Evolutionary conservation across 2,797 vertebrate species (phyloP).

Genomic region (Buphagus erythrorhynchus): DNA sequence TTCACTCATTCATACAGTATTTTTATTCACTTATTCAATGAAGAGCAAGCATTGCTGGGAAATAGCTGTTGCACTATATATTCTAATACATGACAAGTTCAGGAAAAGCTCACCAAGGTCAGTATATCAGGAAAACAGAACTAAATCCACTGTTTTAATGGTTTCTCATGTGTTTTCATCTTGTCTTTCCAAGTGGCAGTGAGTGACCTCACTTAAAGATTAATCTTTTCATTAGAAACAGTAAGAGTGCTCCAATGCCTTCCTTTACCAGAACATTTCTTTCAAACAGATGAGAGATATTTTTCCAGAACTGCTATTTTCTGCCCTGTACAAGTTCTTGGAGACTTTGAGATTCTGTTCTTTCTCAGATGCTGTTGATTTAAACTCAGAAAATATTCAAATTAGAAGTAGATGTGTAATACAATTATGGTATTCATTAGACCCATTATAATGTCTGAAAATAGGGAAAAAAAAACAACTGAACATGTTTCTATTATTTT

Average conservation of each 20-base stretch:
- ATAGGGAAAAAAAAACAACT: rapidly evolving
- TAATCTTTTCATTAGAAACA: background rate
- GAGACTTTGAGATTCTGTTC: background rate
- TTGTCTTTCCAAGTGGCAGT: background rate
- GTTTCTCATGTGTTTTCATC: background rate
- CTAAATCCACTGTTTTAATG: background rate
- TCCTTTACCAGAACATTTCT: background rate
- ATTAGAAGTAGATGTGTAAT: background rate
- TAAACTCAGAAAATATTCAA: background rate
- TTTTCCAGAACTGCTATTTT: background rate
- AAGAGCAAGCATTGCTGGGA: background rate
- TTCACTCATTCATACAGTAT: background rate
- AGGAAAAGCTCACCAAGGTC: background rate
- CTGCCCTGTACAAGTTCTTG: background rate
- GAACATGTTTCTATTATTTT: background rate
- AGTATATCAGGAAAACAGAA: background rate
- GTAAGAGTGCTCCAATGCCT: background rate
- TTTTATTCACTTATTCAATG: background rate
- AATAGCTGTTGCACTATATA: background rate
- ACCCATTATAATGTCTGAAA: background rate
- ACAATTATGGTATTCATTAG: background rate
- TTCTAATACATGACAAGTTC: background rate
- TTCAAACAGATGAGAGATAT: background rate
- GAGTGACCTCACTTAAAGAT: background rate
- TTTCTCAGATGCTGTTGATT: background rate